Evolutionary conservation across 2,797 vertebrate genomes (phyloP).

Genomic region (Cephalopachus bancanus): DNA sequence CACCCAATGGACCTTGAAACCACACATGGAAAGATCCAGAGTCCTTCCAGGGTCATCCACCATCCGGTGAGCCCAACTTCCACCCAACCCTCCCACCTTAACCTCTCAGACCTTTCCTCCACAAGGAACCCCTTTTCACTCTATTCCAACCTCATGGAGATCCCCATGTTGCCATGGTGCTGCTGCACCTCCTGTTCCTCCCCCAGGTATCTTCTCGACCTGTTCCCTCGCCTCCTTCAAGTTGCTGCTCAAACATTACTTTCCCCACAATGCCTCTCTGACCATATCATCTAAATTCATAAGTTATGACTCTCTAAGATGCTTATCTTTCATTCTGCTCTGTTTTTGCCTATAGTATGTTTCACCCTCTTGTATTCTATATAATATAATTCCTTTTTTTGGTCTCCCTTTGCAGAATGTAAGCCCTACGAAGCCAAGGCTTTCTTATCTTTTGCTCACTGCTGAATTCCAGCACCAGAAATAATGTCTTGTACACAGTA

Average conservation of each 20-base stretch:
- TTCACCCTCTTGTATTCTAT: neutral
- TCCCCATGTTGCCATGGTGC: neutral
- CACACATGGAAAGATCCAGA: neutral
- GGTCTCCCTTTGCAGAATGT: neutral
- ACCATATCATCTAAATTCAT: neutral
- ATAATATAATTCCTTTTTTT: neutral
- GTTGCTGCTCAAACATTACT: neutral
- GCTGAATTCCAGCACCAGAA: neutral
- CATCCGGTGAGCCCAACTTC: neutral
- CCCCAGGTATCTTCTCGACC: neutral
- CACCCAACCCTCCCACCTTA: neutral
- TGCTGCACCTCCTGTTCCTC: neutral
- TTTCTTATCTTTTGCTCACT: neutral
- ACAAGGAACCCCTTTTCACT: too few relatives aligned
- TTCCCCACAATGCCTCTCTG: neutral
- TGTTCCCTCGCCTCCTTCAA: neutral
- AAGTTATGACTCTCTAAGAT: neutral
- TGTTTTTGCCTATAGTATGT: neutral
- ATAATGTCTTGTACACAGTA: neutral
- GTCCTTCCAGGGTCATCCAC: neutral
- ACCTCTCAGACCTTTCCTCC: neutral
- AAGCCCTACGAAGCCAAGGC: neutral
- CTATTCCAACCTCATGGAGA: neutral
- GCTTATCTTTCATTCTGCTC: too few relatives aligned
- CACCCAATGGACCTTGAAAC: neutral